Evolutionary conservation across 2,888 invertebrate species (phyloP), one percentile per base, ranked within the genome.

Genomic region (Sarcophaga variegata): DNA sequence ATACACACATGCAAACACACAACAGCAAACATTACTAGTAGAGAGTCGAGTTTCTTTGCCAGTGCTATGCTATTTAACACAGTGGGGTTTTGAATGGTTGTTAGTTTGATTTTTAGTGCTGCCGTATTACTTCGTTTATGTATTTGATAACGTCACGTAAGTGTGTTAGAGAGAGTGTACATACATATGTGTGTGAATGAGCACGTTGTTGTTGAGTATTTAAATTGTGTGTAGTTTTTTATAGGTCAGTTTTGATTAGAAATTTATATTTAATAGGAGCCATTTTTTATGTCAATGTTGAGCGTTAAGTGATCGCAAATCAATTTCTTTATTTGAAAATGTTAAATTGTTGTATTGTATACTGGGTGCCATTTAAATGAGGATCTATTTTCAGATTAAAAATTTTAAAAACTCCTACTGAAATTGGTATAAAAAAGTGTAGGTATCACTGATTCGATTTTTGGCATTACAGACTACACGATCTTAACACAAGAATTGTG

Each of bases 201-300:
- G 14, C 37, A 37, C 37, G 37, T 37, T 37, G 37, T 37, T 37
- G 37, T 37, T 37, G 12, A 14, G n/a, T 54, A 5, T 22, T 37
- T 66, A 45, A 54, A 10, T 14, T 54, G 2, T 77, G 27, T 37
- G 3, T 67, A 20, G 17, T 59, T 54, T 79, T 85, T 79, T 79
- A 82, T 86, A 86, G 86, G 82, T 86, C 86, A 80, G 72, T 83
- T 83, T 85, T 78, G 72, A 77, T 81, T 74, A 85, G 81, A 83
- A 77, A 80, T 79, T 72, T 69, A 10, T 64, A 71, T 62, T 47
- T 37, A 37, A 37, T 37, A 8, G 63, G 27, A 27, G 59, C 54
- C 49, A 17, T 49, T 49, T 27, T 69, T 71, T 78, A 69, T 74
- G 60, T 77, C 67, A 66, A 70, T 47, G 69, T 63, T 74, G 67